These are phyloP conservation scores for Atta colombica DNA, from an alignment of 1,140 invertebrate genomes.

Conservation along the genomic window DNA sequence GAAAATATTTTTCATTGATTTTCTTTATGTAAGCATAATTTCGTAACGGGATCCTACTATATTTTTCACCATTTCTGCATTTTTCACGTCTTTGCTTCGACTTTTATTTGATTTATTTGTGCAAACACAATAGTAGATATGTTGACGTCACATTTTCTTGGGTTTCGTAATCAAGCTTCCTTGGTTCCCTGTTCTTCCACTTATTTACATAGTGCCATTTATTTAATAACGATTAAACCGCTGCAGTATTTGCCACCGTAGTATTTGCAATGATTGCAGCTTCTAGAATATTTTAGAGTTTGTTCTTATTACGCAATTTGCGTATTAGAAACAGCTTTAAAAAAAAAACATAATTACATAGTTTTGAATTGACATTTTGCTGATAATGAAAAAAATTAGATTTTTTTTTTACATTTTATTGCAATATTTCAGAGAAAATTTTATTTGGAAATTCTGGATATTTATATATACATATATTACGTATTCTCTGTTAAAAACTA, in stretches of 20 bases:
- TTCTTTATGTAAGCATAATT: conserved; percentile 16
- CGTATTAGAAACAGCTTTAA: neutral
- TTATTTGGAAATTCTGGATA: neutral
- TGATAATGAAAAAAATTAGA: neutral
- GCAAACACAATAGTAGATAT: conserved; percentile 56
- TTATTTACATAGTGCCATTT: conserved; percentile 33
- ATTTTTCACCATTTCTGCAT: conserved; percentile 40
- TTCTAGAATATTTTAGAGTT: conserved; percentile 24
- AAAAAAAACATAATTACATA: neutral
- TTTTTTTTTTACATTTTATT: neutral
- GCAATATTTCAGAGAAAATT: neutral
- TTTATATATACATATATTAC: neutral
- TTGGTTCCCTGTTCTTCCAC: conserved; percentile 26
- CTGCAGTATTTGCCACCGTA: conserved; percentile 26
- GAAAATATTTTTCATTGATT: neutral
- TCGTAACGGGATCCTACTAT: conserved; percentile 33
- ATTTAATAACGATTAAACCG: conserved; percentile 18
- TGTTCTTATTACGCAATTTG: neutral
- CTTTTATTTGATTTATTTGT: conserved; percentile 44
- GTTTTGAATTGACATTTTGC: neutral
- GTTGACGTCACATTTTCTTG: conserved; percentile 49
- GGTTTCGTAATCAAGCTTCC: conserved; percentile 41
- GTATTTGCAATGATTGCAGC: conserved; percentile 1
- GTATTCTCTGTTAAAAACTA: neutral
- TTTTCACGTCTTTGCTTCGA: conserved; percentile 33